These are phyloP conservation scores for Dasyurus viverrinus DNA, from an alignment of 2,113 vertebrate species.

Conservation along the genomic window DNA sequence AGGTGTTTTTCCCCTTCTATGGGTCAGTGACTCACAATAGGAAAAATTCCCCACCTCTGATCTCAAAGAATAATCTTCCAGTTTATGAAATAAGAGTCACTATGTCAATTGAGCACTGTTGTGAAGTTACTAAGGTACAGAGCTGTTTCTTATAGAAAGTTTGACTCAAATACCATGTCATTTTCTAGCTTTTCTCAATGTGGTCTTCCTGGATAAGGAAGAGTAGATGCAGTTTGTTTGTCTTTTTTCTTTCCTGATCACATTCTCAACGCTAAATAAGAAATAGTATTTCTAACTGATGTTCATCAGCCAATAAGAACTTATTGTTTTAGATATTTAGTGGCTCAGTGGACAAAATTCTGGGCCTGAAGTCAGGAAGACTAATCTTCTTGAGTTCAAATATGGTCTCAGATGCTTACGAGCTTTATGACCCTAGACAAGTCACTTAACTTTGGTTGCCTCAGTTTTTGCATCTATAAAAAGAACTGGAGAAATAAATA, in stretches of 20 bases:
- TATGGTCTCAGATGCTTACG: background rate
- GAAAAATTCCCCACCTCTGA: constrained; percentile 24
- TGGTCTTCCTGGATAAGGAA: constrained; percentile 42
- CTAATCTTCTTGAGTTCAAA: background rate
- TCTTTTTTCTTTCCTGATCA: background rate
- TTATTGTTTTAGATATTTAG: background rate
- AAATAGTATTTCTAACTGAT: constrained; percentile 58
- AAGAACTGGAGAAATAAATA: too few species aligned
- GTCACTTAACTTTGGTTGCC: background rate
- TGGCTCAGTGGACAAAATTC: background rate
- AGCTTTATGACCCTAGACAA: background rate
- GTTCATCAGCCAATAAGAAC: constrained; percentile 57
- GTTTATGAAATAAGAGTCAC: constrained; percentile 51
- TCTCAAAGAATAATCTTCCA: constrained; percentile 38
- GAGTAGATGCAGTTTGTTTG: background rate
- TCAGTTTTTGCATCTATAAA: too few species aligned
- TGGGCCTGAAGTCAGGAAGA: background rate
- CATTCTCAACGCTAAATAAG: constrained; percentile 65
- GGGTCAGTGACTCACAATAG: constrained; percentile 29
- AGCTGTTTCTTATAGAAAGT: constrained; percentile 66
- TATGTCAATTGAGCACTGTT: constrained; percentile 57
- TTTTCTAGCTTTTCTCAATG: constrained; percentile 51
- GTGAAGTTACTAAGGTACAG: constrained; percentile 54
- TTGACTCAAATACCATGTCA: constrained; percentile 58
- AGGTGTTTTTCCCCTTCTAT: constrained; percentile 33